phyloP scores from a whole-genome alignment of 2,113 vertebrate species.

The Empidonax traillii region DNA sequence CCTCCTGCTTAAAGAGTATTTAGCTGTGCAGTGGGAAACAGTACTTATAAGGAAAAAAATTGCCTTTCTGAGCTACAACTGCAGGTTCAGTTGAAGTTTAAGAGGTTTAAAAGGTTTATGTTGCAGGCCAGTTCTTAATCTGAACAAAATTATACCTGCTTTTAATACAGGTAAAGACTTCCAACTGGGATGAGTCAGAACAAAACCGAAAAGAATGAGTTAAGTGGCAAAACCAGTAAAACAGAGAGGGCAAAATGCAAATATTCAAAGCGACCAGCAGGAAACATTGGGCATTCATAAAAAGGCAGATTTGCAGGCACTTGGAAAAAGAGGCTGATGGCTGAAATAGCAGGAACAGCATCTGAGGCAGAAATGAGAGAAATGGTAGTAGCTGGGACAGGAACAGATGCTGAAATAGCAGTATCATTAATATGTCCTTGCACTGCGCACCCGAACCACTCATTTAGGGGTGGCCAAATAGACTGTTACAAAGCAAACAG shows the following conservation, averaged over 20 bases:
- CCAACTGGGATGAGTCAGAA: not conserved
- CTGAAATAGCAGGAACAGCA: not conserved
- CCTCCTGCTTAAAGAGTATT: not conserved
- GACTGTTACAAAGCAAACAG: not conserved
- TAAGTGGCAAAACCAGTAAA: not conserved
- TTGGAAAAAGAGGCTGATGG: not conserved
- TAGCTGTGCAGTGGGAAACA: not conserved
- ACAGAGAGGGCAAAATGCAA: not conserved
- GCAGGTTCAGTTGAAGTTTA: not conserved
- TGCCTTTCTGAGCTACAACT: not conserved
- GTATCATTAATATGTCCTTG: not conserved
- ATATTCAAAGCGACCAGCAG: not conserved
- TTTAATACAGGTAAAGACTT: not conserved
- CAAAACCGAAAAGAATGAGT: not conserved
- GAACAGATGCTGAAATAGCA: not conserved
- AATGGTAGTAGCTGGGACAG: not conserved
- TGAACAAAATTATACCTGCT: not conserved
- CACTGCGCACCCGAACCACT: not conserved
- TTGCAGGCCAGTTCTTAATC: not conserved
- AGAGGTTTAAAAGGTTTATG: not conserved
- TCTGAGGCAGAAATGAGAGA: not conserved
- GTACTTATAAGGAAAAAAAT: not conserved
- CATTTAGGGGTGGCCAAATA: constrained; percentile 22
- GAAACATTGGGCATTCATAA: not conserved
- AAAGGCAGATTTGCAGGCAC: not conserved